These are phyloP conservation scores for Halocynthia aurantium DNA, from an alignment of 23 tunicate genomes.

Conservation along the genomic window DNA sequence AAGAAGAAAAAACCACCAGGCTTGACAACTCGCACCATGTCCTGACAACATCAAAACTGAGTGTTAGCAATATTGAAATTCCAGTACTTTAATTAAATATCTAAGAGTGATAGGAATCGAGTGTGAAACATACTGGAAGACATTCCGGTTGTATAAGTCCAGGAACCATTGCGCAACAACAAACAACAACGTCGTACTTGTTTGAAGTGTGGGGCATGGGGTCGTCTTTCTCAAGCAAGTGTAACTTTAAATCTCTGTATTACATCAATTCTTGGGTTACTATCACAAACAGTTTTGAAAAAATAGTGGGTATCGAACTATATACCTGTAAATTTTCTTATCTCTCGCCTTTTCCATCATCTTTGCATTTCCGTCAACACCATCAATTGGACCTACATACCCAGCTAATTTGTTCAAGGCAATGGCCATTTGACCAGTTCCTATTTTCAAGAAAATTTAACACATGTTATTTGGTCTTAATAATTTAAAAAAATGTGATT, in stretches of 20 bases:
- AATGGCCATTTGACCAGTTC: slow-evolving; percentile 76
- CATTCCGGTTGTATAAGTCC: slow-evolving; percentile 81
- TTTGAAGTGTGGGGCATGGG: slow-evolving; percentile 60
- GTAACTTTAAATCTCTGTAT: slow-evolving; percentile 29
- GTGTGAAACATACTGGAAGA: slow-evolving; percentile 47
- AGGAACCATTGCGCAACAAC: slow-evolving; percentile 89
- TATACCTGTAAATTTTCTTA: slow-evolving; percentile 45
- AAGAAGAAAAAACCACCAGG: slow-evolving; percentile 55
- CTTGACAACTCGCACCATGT: slow-evolving; percentile 64
- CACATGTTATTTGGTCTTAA: background rate
- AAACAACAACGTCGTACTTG: slow-evolving; percentile 63
- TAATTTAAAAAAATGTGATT: background rate
- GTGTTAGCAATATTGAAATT: too few species aligned
- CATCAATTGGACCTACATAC: slow-evolving; percentile 44
- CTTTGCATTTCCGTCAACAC: slow-evolving; percentile 48
- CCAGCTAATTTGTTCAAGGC: slow-evolving; percentile 31
- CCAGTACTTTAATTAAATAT: too few species aligned
- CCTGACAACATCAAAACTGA: slow-evolving; percentile 19
- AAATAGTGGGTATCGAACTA: background rate
- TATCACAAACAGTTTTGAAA: background rate
- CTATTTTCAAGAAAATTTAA: slow-evolving; percentile 16
- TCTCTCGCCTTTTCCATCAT: slow-evolving; percentile 57
- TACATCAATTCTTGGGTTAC: background rate
- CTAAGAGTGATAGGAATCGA: background rate
- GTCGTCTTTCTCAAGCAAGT: slow-evolving; percentile 32